Percentiles rank a stretch among this genome's conserved stretches.
Conservation (phyloP, 2,113 vertebrate genomes). For the Tricholaema leucomelas region DNA sequence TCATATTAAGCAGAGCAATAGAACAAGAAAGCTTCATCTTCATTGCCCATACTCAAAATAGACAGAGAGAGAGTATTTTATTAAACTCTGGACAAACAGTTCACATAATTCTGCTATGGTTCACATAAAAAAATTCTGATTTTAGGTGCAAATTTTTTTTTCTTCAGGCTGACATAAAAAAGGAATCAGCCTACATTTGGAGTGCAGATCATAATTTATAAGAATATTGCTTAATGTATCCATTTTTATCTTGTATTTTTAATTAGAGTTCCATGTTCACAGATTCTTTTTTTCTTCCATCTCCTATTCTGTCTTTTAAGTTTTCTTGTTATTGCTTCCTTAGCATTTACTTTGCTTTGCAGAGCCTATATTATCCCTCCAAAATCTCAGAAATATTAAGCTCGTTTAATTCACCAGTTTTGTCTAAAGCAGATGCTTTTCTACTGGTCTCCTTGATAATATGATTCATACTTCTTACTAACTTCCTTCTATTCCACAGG, state of each 20-base stretch:
- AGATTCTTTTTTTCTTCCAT: neutral
- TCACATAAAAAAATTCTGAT: neutral
- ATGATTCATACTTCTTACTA: neutral
- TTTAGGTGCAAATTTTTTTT: too few species aligned
- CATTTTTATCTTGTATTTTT: neutral
- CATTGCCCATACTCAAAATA: neutral
- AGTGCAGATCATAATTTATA: neutral
- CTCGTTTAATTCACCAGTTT: neutral
- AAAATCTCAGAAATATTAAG: neutral
- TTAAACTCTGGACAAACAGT: neutral
- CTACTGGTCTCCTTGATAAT: neutral
- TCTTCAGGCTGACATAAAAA: neutral
- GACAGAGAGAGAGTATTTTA: neutral
- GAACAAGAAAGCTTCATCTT: neutral
- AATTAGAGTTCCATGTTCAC: neutral
- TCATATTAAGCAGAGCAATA: neutral
- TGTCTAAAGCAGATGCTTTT: neutral
- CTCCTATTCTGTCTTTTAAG: neutral
- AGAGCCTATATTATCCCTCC: neutral
- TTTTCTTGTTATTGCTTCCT: neutral
- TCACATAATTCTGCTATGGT: fast-evolving
- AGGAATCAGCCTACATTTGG: neutral
- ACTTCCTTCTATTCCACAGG: neutral
- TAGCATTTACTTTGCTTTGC: neutral
- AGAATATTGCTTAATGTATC: neutral